These are phyloP conservation scores for Bhutanitis thaidina DNA, from an alignment of 2,888 invertebrate species.

Conservation along the genomic window DNA sequence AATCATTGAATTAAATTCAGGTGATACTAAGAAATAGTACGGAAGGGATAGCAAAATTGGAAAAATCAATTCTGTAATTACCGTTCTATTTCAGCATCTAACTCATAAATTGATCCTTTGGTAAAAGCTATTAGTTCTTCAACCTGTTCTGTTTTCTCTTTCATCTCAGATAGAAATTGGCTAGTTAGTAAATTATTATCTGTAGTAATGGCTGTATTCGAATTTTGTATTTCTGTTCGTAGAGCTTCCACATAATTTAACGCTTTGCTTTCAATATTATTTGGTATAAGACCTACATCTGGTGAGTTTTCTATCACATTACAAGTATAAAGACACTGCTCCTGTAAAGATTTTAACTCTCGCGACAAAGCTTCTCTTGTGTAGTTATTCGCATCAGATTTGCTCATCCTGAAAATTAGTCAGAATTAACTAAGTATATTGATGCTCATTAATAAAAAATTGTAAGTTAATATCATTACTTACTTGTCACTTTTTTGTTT, in stretches of 20 bases:
- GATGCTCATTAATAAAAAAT: too few relatives aligned
- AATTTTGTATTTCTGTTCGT: constrained; percentile 45
- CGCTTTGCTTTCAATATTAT: constrained; percentile 40
- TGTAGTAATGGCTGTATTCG: constrained; percentile 43
- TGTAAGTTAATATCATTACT: too few relatives aligned
- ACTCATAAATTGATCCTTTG: constrained; percentile 50
- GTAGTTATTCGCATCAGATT: constrained; percentile 27
- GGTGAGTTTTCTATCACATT: constrained; percentile 51
- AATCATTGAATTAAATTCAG: not conserved
- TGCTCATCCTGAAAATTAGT: too few relatives aligned
- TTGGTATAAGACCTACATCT: constrained; percentile 34
- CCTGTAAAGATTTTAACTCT: constrained; percentile 50
- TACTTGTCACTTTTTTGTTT: too few relatives aligned
- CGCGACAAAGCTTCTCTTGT: constrained; percentile 43
- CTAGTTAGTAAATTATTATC: constrained; percentile 55
- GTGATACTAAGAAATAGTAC: too few relatives aligned
- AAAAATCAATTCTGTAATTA: constrained; percentile 26
- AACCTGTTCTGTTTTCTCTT: constrained; percentile 48
- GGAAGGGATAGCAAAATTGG: too few relatives aligned
- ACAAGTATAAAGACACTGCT: constrained; percentile 47
- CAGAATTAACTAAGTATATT: too few relatives aligned
- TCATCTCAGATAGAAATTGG: constrained; percentile 55
- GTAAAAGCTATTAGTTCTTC: constrained; percentile 57
- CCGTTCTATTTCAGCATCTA: constrained; percentile 59
- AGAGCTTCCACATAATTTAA: constrained; percentile 53